These are phyloP conservation scores for Phalloptychus januarius DNA, from an alignment of 2,797 vertebrate species.

Conservation along the genomic window DNA sequence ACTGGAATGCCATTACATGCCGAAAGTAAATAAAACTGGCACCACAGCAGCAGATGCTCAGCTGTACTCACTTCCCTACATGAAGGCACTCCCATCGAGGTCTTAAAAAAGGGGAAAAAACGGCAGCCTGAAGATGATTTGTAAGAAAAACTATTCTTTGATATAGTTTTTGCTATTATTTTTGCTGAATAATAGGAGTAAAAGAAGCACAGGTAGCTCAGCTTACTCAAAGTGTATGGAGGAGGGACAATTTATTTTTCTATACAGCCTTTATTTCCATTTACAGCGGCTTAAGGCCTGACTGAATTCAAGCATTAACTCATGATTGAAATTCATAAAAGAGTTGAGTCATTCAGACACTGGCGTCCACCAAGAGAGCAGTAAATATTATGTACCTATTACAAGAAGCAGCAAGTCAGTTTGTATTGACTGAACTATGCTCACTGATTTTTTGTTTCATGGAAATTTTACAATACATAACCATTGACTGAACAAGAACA, in stretches of 20 bases:
- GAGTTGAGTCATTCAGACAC: not conserved
- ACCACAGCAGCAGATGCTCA: constrained; percentile 12
- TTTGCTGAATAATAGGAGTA: constrained; percentile 31
- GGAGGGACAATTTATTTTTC: constrained; percentile 42
- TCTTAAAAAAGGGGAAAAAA: constrained; percentile 12
- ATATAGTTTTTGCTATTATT: no score
- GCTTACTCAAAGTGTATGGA: constrained; percentile 35
- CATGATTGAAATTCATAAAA: constrained; percentile 1
- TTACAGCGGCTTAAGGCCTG: not conserved
- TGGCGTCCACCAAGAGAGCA: not conserved
- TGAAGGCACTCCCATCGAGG: constrained; percentile 37
- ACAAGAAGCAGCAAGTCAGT: not conserved
- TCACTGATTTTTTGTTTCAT: not conserved
- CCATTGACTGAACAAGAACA: not conserved
- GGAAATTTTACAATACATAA: not conserved
- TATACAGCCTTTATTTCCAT: not conserved
- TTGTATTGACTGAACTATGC: not conserved
- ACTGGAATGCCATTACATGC: constrained; percentile 32
- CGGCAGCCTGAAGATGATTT: constrained; percentile 63
- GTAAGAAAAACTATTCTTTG: constrained; percentile 42
- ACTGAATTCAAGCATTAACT: not conserved
- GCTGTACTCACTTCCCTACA: constrained; percentile 25
- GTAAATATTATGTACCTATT: not conserved
- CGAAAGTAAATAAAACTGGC: constrained; percentile 49
- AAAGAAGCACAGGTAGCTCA: constrained; percentile 10